Percentiles rank a stretch among this genome's conserved stretches.
Conservation (phyloP, 2,797 vertebrate genomes). For the Acipenser ruthenus region DNA sequence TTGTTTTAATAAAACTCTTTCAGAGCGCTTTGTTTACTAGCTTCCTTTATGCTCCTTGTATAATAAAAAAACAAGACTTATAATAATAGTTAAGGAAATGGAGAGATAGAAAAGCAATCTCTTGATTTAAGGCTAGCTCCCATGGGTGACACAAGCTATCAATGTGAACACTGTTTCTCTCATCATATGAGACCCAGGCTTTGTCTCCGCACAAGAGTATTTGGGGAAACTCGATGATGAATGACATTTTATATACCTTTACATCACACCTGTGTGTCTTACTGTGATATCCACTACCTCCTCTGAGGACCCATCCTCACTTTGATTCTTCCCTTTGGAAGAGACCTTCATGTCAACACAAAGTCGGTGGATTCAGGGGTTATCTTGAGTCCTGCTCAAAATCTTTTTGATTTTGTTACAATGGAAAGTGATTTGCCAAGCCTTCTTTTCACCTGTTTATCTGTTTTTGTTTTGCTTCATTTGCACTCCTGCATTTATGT, state of each 20-base stretch:
- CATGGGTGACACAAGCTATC: constrained; percentile 35
- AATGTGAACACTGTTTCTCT: constrained; percentile 35
- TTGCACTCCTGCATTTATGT: too few species aligned
- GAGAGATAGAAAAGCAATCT: constrained; percentile 25
- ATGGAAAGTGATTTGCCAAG: too few species aligned
- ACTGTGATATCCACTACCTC: constrained; percentile 27
- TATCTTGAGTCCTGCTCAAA: neutral
- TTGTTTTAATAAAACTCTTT: too few species aligned
- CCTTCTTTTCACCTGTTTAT: too few species aligned
- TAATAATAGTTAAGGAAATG: neutral
- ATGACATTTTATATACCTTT: constrained; percentile 28
- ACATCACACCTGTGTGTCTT: constrained; percentile 20
- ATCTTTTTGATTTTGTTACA: too few species aligned
- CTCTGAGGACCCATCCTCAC: constrained; percentile 21
- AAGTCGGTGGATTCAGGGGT: neutral
- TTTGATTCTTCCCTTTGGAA: constrained; percentile 32
- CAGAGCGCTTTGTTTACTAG: too few species aligned
- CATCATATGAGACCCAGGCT: constrained; percentile 26
- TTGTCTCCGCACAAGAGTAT: constrained; percentile 26
- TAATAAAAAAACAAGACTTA: too few species aligned
- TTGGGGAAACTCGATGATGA: constrained; percentile 34
- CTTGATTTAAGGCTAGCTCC: constrained; percentile 41
- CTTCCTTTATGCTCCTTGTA: too few species aligned
- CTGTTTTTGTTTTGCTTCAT: too few species aligned
- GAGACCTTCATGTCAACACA: constrained; percentile 11